These are phyloP conservation scores for Formicarius rufipectus DNA, from an alignment of 2,113 vertebrate genomes.

Conservation along the genomic window DNA sequence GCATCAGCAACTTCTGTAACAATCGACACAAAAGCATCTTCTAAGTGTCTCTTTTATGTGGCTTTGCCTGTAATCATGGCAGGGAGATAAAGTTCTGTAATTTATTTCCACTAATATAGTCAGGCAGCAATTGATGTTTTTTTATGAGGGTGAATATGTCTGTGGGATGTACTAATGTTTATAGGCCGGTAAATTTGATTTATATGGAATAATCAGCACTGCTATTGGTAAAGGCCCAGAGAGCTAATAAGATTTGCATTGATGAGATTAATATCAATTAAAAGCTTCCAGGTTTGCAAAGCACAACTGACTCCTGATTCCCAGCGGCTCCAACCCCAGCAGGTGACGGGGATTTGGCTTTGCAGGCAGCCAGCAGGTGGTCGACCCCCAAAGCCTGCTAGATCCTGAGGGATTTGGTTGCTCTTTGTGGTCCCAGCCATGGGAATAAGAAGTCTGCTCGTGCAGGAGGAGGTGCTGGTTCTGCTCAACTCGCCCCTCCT, in stretches of 20 bases:
- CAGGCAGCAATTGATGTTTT: slow-evolving; percentile 11
- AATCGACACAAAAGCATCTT: neutral
- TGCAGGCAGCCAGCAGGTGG: accelerated
- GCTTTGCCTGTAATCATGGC: neutral
- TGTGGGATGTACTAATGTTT: slow-evolving; percentile 6
- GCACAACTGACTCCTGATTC: accelerated
- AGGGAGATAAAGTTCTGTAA: slow-evolving; percentile 18
- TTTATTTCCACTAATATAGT: slow-evolving; percentile 35
- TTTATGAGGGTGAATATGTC: slow-evolving; percentile 36
- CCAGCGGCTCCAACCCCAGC: neutral
- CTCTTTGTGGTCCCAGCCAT: neutral
- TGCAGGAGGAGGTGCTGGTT: neutral
- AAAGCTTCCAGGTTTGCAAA: neutral
- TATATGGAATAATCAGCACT: neutral
- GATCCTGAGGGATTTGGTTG: neutral
- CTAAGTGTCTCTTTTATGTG: slow-evolving; percentile 30
- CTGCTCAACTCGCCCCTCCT: accelerated
- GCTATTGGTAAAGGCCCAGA: neutral
- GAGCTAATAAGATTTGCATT: slow-evolving; percentile 18
- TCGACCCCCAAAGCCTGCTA: neutral
- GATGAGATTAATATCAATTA: slow-evolving; percentile 29
- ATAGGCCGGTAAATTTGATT: slow-evolving; percentile 47
- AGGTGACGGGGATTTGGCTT: neutral
- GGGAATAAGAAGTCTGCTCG: neutral
- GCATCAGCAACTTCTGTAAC: neutral